Percentiles rank a stretch among this genome's conserved stretches.
Conservation (phyloP, 2,888 invertebrate species). For the Melanargia galathea region DNA sequence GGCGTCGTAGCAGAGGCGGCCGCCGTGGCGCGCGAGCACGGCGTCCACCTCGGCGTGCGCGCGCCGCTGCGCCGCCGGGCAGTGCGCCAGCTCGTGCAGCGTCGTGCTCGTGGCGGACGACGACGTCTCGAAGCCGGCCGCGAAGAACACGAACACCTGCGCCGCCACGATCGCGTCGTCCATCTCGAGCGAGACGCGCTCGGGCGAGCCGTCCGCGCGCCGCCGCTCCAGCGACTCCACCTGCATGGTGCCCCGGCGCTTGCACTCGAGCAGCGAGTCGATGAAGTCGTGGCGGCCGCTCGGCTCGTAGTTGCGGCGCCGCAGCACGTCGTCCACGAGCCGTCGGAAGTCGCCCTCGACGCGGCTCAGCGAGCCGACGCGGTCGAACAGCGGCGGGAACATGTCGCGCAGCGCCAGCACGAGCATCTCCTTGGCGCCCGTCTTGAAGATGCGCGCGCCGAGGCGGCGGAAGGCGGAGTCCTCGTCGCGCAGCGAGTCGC, state of each 20-base stretch:
- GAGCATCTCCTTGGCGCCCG: conserved; percentile 44
- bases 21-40: conserved; percentile 50
- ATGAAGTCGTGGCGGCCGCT: conserved; percentile 52
- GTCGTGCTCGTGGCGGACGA: conserved; percentile 68
- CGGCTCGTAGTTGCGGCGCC: conserved; percentile 55
- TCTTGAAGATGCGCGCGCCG: conserved; percentile 52
- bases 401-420: conserved; percentile 49
- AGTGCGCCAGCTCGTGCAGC: conserved; percentile 60
- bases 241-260: conserved; percentile 43
- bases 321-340: conserved; percentile 56
- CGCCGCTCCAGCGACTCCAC: conserved; percentile 45
- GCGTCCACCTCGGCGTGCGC: conserved; percentile 58
- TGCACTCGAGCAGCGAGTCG: conserved; percentile 46
- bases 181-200: conserved; percentile 36
- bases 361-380: conserved; percentile 49
- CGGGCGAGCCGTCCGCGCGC: conserved; percentile 39
- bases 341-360: conserved; percentile 53
- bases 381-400: conserved; percentile 54
- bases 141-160: conserved; percentile 61
- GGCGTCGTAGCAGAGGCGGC: conserved; percentile 59
- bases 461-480: conserved; percentile 58
- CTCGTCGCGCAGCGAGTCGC: conserved; percentile 58
- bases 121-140: conserved; percentile 76
- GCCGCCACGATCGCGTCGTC: conserved; percentile 41
- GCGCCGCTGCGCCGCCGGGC: conserved; percentile 55